Conservation (phyloP, 2,797 vertebrate species). For the Loris lydekkerianus region DNA sequence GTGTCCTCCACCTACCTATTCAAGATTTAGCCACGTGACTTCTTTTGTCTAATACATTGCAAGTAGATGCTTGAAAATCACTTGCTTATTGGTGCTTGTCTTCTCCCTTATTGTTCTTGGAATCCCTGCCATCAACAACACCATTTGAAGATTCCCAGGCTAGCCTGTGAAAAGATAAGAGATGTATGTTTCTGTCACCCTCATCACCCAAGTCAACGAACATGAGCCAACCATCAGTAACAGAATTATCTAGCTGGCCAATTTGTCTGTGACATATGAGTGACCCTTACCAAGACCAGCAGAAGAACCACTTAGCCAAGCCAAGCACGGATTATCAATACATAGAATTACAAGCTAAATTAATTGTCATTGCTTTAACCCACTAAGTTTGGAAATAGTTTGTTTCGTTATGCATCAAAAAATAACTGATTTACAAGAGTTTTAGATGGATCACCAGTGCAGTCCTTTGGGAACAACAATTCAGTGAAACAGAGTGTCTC, state of each 20-base stretch:
- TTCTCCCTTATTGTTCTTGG: neutral
- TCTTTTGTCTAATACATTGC: neutral
- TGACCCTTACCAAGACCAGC: neutral
- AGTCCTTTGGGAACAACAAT: neutral
- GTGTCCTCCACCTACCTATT: neutral
- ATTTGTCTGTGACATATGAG: neutral
- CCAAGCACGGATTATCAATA: neutral
- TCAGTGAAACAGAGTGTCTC: neutral
- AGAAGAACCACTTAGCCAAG: neutral
- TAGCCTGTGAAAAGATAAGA: neutral
- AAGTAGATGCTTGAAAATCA: neutral
- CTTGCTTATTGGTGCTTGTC: neutral
- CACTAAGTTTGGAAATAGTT: neutral
- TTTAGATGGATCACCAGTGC: neutral
- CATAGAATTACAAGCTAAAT: neutral
- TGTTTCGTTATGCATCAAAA: constrained; percentile 14
- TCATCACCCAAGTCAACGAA: neutral
- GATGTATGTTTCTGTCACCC: neutral
- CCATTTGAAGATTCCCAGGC: neutral
- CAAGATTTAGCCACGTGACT: neutral
- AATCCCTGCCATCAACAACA: neutral
- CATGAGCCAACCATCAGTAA: neutral
- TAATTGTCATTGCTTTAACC: neutral
- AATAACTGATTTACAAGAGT: neutral
- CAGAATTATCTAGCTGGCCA: neutral